Percentiles rank a stretch among this genome's conserved stretches.
Evolutionary conservation across 2,113 vertebrate species (phyloP).

Genomic region (Anoura caudifer): DNA sequence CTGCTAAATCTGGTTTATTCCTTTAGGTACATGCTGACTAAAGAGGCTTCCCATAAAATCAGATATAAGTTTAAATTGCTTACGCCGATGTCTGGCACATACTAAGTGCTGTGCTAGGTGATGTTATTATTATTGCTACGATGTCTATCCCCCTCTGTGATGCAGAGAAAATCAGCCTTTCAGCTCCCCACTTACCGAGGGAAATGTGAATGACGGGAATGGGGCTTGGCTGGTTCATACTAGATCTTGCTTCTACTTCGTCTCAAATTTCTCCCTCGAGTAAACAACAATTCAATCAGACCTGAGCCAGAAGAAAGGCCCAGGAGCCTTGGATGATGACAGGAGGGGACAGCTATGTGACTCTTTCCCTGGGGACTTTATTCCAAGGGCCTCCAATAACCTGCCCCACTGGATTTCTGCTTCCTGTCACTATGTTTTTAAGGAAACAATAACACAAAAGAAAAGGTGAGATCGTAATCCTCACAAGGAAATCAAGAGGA

Average conservation of each 20-base stretch:
- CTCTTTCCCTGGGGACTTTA: neutral
- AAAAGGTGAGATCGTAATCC: neutral
- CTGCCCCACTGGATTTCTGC: neutral
- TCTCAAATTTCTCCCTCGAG: neutral
- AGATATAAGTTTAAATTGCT: neutral
- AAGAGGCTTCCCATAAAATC: neutral
- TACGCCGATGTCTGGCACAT: neutral
- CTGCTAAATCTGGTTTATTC: neutral
- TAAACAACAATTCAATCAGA: neutral
- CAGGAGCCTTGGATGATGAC: neutral
- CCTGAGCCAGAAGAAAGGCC: neutral
- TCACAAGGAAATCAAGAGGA: constrained; percentile 1
- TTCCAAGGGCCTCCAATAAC: neutral
- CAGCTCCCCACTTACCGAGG: neutral
- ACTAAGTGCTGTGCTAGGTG: neutral
- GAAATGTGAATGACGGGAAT: neutral
- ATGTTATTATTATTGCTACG: neutral
- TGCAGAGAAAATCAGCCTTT: neutral
- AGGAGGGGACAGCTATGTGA: neutral
- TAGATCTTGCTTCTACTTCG: neutral
- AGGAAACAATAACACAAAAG: neutral
- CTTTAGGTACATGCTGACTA: neutral
- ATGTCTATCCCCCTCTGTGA: neutral
- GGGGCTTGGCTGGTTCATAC: neutral
- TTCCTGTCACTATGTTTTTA: neutral